Base-by-base conservation (phyloP, 2,113 vertebrate genomes). In the Alligator sinensis region DNA sequence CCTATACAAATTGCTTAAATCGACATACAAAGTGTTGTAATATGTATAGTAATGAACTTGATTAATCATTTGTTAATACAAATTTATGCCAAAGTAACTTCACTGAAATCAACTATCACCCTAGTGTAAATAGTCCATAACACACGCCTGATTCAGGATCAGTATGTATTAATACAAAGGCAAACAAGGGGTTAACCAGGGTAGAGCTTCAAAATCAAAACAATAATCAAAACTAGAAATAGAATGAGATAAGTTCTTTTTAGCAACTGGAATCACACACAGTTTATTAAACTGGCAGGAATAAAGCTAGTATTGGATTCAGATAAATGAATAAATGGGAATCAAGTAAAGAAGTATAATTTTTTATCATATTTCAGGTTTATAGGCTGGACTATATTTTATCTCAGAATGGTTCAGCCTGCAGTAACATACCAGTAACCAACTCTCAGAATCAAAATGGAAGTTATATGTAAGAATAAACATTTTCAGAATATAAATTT, bases 51-150 rank as follows among this genome's bases (percentile, higher is more conserved):
- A 15, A 22, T 75, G 82, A 27, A 28, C 22, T 74, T 84, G 68
- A 28, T 54, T 47, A 4, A 17, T 1, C 34, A 28, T 61, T 74
- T 54, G 12, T 28, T 54, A 17, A 28, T 60, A 70, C 28, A 38
- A 2, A 54, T n/a, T 34, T 55, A 60, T 0, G 0, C 25, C 55
- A 3, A 24, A 34, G 75, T 47, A 64, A 27, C 55, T 58, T n/a
- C n/a, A 24, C 0, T 68, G 61, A 84, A 88, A 60, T 55, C 34
- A 47, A 17, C 0, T 0, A 64, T 1, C 2, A 59, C n/a, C 28
- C 0, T 1, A 76, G 30, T 74, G 18, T 9, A 61, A 59, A 54
- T 24, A 15, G 9, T 0, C 0, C 77, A 27, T 4, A 38, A 91
- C 15, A 7, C 25, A 64, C 9, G 0, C 0, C 25, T 6, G 19